phyloP scores from a whole-genome alignment of 1,140 invertebrate species.

The Pseudomyrmex sp. region DNA sequence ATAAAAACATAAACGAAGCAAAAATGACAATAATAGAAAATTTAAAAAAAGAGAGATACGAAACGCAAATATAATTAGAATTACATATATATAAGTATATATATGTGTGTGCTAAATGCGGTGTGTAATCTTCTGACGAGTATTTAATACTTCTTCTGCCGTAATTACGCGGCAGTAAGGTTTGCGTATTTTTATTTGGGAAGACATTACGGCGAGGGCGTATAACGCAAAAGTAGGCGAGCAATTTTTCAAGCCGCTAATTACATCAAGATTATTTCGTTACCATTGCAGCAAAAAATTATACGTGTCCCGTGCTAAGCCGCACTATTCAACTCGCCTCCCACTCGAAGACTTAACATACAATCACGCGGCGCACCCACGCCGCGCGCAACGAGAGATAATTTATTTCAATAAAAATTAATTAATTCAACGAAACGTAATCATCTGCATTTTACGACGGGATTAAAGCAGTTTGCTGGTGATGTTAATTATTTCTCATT shows the following conservation, averaged over 20 bases:
- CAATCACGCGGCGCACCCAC: constrained; percentile 49
- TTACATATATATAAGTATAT: background rate
- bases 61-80: constrained; percentile 49
- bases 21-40: background rate
- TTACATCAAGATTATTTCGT: constrained; percentile 58
- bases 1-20: background rate
- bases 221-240: constrained; percentile 29
- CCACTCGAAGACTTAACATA: constrained; percentile 62
- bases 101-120: constrained; percentile 13
- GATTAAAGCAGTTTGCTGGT: constrained; percentile 29
- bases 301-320: constrained; percentile 51
- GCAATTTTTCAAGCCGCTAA: constrained; percentile 50
- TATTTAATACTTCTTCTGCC: constrained; percentile 37
- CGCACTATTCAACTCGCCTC: constrained; percentile 30
- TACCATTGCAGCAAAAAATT: constrained; percentile 49
- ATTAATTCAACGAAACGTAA: constrained; percentile 39
- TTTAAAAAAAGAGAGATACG: background rate
- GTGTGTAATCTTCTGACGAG: background rate
- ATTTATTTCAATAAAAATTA: constrained; percentile 57
- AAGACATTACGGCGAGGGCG: constrained; percentile 29
- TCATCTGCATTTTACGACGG: constrained; percentile 17
- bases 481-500: constrained; percentile 47
- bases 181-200: constrained; percentile 42
- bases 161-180: constrained; percentile 43
- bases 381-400: background rate